Base-by-base conservation (phyloP, 2,113 vertebrate species). In the Sinocyclocheilus grahami region DNA sequence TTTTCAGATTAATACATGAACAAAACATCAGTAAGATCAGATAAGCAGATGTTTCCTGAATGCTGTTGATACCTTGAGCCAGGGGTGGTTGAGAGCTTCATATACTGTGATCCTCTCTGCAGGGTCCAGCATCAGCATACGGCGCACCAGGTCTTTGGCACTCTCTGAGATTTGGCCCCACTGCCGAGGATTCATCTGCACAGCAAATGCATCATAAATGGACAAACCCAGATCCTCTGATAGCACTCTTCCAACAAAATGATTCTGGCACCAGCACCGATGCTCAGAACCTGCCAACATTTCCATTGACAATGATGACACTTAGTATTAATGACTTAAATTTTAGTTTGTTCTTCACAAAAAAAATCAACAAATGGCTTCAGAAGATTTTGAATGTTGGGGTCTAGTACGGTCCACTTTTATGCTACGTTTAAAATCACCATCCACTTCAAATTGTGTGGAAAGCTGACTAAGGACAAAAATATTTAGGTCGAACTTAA, bases 141-240 rank as follows among this genome's bases (percentile, higher is more conserved):
- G 97, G 9, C 98, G 96, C 82, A 99, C 97, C 93, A 99, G 95
- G 87, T 99, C 98, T 94, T 99, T 99, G 94, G 98, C 98, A 93
- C 98, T 99, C 96, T 99, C 98, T 13, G 98, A 99, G 92, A 99
- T 99, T 94, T 99, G 97, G 93, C 96, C 96, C 98, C 98, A 99
- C 84, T 99, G 98, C 87, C 98, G 95, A 0, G 98, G 98, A 92
- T 99, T 99, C 98, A 99, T 97, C 98, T 99, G 90, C 72, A 72
- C 42, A 74, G 30, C 55, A 85, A 88, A 88, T 30, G 77, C 84
- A 91, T 4, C 75, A 89, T 18, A 80, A 18, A 82, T 30, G 16
- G 8, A 74, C 24, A 58, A 30, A 48, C 39, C 33, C 24, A 80
- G 20, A 24, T 24, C 4, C 20, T 63, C 33, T 8, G 18, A 42